Percentiles rank a stretch among this genome's conserved stretches.
These are phyloP conservation scores for Anthrax anthrax DNA, from an alignment of 2,888 invertebrate species.

Conservation along the genomic window DNA sequence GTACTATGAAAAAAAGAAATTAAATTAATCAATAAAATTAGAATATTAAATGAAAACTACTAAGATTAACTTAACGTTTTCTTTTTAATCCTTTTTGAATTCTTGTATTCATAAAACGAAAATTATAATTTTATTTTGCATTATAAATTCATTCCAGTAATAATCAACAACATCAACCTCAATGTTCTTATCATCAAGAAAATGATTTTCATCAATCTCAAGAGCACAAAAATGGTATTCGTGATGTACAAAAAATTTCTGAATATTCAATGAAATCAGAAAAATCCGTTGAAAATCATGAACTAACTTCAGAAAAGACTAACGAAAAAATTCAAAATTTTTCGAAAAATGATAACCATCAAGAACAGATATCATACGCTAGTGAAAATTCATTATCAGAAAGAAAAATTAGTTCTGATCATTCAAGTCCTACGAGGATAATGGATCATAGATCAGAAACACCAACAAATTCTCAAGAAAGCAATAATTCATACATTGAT, in stretches of 20 bases:
- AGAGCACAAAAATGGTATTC: not conserved
- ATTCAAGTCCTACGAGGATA: constrained; percentile 10
- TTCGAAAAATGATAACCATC: not conserved
- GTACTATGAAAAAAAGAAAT: no score
- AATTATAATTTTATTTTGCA: no score
- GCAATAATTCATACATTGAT: not conserved
- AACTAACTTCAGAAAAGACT: not conserved
- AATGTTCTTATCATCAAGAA: not conserved
- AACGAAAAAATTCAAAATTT: not conserved
- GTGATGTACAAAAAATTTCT: not conserved
- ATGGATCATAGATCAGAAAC: constrained; percentile 3
- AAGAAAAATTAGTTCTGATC: constrained; percentile 8
- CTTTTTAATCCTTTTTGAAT: no score
- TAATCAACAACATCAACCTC: constrained; percentile 10
- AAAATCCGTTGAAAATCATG: not conserved
- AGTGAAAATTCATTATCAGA: constrained; percentile 9
- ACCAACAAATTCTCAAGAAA: not conserved
- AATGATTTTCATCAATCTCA: not conserved
- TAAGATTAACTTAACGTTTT: no score
- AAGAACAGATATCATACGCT: not conserved
- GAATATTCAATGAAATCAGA: not conserved
- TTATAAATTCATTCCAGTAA: constrained; percentile 4
- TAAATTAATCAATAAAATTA: no score
- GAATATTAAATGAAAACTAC: no score
- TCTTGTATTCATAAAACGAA: no score